These are phyloP conservation scores for Rhinoderma darwinii DNA, from an alignment of 2,113 vertebrate genomes.

Conservation along the genomic window DNA sequence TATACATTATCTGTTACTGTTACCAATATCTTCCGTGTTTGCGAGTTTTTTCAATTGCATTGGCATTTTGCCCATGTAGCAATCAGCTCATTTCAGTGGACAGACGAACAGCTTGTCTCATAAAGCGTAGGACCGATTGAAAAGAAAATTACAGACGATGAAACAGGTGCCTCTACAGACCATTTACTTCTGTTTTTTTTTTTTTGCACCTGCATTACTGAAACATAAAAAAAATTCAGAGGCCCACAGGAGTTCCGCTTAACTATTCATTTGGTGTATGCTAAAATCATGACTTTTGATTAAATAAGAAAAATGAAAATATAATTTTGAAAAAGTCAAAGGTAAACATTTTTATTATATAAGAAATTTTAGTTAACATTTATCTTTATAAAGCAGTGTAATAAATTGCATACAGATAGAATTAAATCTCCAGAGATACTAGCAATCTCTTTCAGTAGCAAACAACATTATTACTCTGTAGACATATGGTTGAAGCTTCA, in stretches of 20 bases:
- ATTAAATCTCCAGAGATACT: neutral
- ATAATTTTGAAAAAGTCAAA: constrained; percentile 1
- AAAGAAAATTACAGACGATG: constrained; percentile 35
- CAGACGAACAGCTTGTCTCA: constrained; percentile 44
- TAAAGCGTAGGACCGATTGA: constrained; percentile 20
- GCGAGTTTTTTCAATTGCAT: neutral
- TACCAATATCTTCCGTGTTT: constrained; percentile 7
- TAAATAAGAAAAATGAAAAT: neutral
- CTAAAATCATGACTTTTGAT: neutral
- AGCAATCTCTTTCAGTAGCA: neutral
- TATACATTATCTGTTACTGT: neutral
- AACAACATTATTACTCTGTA: neutral
- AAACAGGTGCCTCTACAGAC: constrained; percentile 39
- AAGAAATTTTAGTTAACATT: neutral
- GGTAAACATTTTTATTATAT: constrained; percentile 31
- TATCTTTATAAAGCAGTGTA: neutral
- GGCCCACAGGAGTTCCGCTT: neutral
- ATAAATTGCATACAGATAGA: neutral
- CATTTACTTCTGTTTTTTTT: constrained; percentile 5
- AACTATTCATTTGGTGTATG: neutral
- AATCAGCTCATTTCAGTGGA: constrained; percentile 31
- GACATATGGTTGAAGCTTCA: neutral
- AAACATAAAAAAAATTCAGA: neutral
- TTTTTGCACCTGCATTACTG: constrained; percentile 37
- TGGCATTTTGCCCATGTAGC: neutral